phyloP scores from a whole-genome alignment of 2,888 invertebrate genomes.

The Elmis aenea region DNA sequence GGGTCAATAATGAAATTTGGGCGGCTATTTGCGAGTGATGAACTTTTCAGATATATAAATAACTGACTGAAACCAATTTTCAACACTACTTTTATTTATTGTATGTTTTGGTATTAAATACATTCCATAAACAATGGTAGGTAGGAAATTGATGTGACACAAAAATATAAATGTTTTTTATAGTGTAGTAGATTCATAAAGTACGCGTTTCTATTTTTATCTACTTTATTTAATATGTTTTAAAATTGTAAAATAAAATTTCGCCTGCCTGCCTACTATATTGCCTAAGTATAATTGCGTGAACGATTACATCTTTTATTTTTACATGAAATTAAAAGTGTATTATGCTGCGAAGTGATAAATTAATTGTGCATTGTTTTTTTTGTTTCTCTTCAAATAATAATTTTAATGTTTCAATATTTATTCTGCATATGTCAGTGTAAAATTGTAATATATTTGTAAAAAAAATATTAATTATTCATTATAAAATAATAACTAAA shows the following conservation, averaged over 20 bases:
- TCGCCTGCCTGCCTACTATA: constrained; percentile 16
- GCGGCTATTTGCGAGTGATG: too few relatives aligned
- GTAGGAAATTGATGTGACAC: constrained; percentile 17
- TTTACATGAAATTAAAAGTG: constrained; percentile 11
- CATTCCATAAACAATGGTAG: constrained; percentile 19
- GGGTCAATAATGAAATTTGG: too few relatives aligned
- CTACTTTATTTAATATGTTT: constrained; percentile 4
- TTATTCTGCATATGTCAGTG: constrained; percentile 42
- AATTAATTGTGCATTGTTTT: neutral
- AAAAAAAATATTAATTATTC: constrained; percentile 36
- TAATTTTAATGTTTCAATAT: constrained; percentile 31
- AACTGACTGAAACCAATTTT: too few relatives aligned
- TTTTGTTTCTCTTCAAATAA: constrained; percentile 11
- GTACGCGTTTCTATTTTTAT: neutral
- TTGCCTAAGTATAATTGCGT: constrained; percentile 16
- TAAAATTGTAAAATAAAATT: constrained; percentile 5
- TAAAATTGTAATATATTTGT: constrained; percentile 50
- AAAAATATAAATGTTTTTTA: constrained; percentile 9
- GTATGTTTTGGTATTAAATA: too few relatives aligned
- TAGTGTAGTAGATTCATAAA: neutral
- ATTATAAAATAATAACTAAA: constrained; percentile 26
- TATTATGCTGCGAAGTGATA: neutral
- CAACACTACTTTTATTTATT: too few relatives aligned
- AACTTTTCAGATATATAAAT: too few relatives aligned
- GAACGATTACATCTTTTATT: constrained; percentile 9